phyloP scores from a whole-genome alignment of 2,888 invertebrate species.

The Loripinus fragilis region DNA sequence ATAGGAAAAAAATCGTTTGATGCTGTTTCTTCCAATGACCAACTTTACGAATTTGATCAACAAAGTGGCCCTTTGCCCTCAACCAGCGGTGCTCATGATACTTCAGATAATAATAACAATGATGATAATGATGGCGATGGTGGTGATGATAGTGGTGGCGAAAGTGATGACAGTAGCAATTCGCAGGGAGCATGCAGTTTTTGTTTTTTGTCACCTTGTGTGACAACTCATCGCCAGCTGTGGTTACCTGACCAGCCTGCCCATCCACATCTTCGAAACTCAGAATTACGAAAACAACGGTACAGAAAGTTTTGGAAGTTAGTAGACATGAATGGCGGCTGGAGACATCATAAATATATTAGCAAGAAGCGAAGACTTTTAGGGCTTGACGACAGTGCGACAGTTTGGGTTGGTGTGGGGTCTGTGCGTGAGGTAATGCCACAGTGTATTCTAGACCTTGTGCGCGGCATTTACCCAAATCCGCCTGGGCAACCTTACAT shows the following conservation, averaged over 20 bases:
- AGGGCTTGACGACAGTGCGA: background rate
- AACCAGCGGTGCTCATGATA: background rate
- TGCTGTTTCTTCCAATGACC: background rate
- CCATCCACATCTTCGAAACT: background rate
- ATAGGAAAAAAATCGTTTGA: background rate
- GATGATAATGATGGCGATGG: background rate
- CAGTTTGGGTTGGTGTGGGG: background rate
- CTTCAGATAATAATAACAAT: background rate
- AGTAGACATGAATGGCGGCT: background rate
- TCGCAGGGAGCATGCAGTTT: background rate
- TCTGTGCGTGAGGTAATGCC: background rate
- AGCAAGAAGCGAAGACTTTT: background rate
- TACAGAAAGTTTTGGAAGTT: background rate
- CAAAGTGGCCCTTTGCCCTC: background rate
- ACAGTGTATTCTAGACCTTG: too few species aligned
- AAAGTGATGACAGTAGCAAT: background rate
- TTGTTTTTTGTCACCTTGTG: constrained; percentile 1
- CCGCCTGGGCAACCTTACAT: too few species aligned
- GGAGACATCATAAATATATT: background rate
- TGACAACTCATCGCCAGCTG: background rate
- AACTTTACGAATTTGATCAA: background rate
- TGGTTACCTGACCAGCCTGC: background rate
- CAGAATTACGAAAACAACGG: background rate
- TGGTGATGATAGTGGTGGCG: background rate
- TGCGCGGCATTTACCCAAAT: too few species aligned